Percentiles rank a stretch among this genome's conserved stretches.
These are phyloP conservation scores for Merops nubicus DNA, from an alignment of 2,113 vertebrate species.

Conservation along the genomic window DNA sequence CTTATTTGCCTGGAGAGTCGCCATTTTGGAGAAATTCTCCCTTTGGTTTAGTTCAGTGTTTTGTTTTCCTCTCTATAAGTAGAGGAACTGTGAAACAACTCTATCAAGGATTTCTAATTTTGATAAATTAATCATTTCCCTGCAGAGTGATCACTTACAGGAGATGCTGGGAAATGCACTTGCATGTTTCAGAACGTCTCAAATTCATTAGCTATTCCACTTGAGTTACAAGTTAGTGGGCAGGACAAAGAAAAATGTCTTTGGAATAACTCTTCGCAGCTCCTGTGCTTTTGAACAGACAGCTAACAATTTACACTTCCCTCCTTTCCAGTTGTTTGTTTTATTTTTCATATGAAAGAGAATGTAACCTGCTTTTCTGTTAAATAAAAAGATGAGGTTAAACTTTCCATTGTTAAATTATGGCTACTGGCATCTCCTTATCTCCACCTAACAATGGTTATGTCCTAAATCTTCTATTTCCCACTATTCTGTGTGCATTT, in stretches of 20 bases:
- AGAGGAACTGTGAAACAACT: background rate
- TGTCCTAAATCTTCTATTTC: background rate
- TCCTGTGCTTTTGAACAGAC: background rate
- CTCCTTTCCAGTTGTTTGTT: background rate
- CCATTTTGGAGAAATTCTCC: background rate
- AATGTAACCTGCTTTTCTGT: background rate
- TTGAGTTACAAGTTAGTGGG: background rate
- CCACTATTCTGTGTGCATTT: background rate
- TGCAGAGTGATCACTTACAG: background rate
- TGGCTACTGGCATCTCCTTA: background rate
- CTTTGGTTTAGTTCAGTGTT: background rate
- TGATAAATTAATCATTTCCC: constrained; percentile 50
- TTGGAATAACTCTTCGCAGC: background rate
- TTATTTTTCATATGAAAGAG: constrained; percentile 1
- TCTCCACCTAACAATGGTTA: background rate
- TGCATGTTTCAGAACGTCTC: background rate
- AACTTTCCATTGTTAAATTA: background rate
- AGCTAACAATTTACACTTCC: background rate
- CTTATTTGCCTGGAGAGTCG: background rate
- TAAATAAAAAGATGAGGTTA: background rate
- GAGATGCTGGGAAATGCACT: background rate
- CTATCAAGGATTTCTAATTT: constrained; percentile 38
- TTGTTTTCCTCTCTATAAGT: background rate
- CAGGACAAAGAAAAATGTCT: background rate
- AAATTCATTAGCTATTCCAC: constrained; percentile 42